These are phyloP conservation scores for Sarcophaga caerulescens DNA, from an alignment of 2,888 invertebrate genomes.

Conservation along the genomic window DNA sequence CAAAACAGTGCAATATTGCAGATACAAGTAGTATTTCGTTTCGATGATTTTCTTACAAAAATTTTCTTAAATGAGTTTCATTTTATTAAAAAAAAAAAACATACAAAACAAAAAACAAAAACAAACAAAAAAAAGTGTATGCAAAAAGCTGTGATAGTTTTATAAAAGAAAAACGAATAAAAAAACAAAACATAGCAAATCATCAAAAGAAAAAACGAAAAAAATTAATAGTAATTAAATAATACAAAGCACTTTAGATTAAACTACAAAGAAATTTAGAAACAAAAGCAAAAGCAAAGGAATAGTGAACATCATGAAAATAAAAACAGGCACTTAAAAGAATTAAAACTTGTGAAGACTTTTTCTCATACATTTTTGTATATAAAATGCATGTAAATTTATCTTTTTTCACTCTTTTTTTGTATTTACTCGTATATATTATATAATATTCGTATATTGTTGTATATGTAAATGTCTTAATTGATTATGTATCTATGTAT, in stretches of 20 bases:
- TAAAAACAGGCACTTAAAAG: slow-evolving; percentile 27
- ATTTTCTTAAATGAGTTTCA: neutral
- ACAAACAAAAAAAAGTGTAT: too few relatives aligned
- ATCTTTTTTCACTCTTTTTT: neutral
- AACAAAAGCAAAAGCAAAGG: slow-evolving; percentile 12
- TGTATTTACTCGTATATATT: neutral
- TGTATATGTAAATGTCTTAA: slow-evolving; percentile 30
- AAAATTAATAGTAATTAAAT: neutral
- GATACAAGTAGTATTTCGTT: neutral
- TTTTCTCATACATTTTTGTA: neutral
- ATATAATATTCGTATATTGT: neutral
- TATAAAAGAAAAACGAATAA: slow-evolving; percentile 72
- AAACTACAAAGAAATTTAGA: slow-evolving; percentile 29
- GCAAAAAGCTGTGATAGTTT: slow-evolving; percentile 78
- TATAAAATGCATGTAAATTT: neutral
- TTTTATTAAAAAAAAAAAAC: neutral
- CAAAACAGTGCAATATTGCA: neutral
- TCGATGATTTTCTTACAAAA: neutral
- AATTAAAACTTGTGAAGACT: neutral
- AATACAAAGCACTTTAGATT: slow-evolving; percentile 25
- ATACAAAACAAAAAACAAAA: neutral
- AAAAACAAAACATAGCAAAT: slow-evolving; percentile 19
- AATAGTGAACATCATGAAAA: slow-evolving; percentile 35
- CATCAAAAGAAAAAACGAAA: neutral
- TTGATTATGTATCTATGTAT: slow-evolving; percentile 42